Conservation (phyloP, 35 echinoderm and acorn worm genomes). For the Ophioderma brevispina region DNA sequence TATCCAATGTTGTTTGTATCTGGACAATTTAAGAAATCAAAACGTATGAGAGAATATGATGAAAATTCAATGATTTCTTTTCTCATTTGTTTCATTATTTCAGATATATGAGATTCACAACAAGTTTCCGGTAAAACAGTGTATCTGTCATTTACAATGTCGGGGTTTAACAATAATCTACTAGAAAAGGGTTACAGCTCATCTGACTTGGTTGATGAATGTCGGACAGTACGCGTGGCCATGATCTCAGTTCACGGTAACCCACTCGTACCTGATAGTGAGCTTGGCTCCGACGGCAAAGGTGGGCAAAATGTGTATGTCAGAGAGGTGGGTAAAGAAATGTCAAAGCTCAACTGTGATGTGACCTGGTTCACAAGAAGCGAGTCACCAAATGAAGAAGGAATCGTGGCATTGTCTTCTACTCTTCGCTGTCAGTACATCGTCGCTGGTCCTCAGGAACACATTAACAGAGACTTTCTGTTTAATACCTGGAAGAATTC, state of each 20-base stretch:
- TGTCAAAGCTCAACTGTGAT: conserved; percentile 7
- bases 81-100: too few species aligned
- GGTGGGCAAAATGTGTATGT: conserved; percentile 22
- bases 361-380: conserved; percentile 22
- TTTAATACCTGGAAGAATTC: conserved; percentile 12
- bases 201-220: too few species aligned
- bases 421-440: background rate
- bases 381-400: background rate
- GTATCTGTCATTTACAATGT: too few species aligned
- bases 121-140: too few species aligned
- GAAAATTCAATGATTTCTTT: too few species aligned
- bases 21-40: too few species aligned
- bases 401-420: background rate
- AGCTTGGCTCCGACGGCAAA: conserved; percentile 18
- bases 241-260: conserved; percentile 29
- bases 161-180: too few species aligned
- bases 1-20: too few species aligned
- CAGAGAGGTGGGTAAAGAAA: background rate
- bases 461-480: conserved; percentile 4
- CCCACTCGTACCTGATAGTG: background rate
- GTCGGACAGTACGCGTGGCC: background rate
- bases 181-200: too few species aligned
- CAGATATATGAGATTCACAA: too few species aligned
- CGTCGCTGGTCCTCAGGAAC: conserved; percentile 1
- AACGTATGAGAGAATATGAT: too few species aligned